A percentile compares a stretch with the other conserved stretches of the same genome.
phyloP scores from a whole-genome alignment of 2,888 invertebrate genomes.

The Plebejus melissa region DNA sequence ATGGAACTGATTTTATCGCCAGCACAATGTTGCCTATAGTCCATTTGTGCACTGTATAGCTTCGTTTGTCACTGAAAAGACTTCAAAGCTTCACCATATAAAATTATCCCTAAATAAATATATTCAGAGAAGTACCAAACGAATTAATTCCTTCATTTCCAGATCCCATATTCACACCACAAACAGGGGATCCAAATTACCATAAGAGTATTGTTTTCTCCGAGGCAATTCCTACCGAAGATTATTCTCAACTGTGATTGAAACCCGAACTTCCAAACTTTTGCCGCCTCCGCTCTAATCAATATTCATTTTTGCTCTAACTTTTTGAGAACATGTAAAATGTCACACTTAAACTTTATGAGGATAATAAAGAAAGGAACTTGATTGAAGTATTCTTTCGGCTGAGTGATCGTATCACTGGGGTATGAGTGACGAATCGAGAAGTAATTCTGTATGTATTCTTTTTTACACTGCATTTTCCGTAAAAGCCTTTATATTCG shows the following conservation, averaged over 20 bases:
- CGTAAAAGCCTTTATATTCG: no score
- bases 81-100: no score
- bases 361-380: neutral
- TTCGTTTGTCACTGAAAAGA: no score
- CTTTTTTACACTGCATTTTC: no score
- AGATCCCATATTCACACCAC: constrained; percentile 38
- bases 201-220: constrained; percentile 32
- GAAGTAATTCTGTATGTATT: neutral
- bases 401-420: neutral
- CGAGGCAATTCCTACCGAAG: constrained; percentile 31
- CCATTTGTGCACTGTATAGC: no score
- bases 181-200: constrained; percentile 44
- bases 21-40: no score
- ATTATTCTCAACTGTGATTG: constrained; percentile 35
- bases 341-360: constrained; percentile 19
- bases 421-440: neutral
- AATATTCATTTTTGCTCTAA: constrained; percentile 32
- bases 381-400: constrained; percentile 1
- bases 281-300: constrained; percentile 31
- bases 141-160: neutral
- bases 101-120: neutral
- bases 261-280: constrained; percentile 35
- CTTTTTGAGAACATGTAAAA: constrained; percentile 25
- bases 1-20: no score
- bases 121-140: neutral